A percentile compares a stretch with the other conserved stretches of the same genome.
Conservation (phyloP, 2,797 vertebrate genomes). For the Gobio occitaniae region DNA sequence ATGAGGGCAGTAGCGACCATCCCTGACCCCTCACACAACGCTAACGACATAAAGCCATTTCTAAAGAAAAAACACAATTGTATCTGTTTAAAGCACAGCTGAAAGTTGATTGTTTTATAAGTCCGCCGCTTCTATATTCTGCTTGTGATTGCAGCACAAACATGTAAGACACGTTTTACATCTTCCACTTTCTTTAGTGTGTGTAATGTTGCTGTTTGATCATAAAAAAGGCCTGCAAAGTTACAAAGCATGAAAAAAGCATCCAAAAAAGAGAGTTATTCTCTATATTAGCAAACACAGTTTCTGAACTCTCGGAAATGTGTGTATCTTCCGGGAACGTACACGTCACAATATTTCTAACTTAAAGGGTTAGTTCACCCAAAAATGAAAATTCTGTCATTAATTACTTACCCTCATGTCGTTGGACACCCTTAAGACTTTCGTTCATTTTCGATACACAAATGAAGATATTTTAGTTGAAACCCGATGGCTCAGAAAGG, state of each 20-base stretch:
- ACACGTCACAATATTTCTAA: not conserved
- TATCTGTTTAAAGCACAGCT: not conserved
- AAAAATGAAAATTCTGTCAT: too few relatives aligned
- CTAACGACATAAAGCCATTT: not conserved
- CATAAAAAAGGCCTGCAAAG: not conserved
- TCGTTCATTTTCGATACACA: too few relatives aligned
- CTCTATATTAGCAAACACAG: not conserved
- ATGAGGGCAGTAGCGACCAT: slow-evolving; percentile 19
- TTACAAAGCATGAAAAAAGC: not conserved
- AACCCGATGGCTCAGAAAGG: too few relatives aligned
- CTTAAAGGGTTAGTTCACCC: not conserved
- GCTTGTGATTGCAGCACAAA: not conserved
- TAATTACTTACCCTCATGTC: too few relatives aligned
- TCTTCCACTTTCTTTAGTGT: not conserved
- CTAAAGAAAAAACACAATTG: not conserved
- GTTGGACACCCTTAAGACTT: too few relatives aligned
- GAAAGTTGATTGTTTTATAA: too few relatives aligned
- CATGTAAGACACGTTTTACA: not conserved
- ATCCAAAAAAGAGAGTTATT: not conserved
- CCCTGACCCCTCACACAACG: not conserved
- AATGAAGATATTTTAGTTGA: too few relatives aligned
- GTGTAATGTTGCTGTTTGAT: not conserved
- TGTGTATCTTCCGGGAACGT: not conserved
- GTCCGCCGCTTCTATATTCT: slow-evolving; percentile 7
- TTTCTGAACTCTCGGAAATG: too few relatives aligned